These are phyloP conservation scores for Tigriopus californicus DNA, from an alignment of 2,888 invertebrate species.

Conservation along the genomic window DNA sequence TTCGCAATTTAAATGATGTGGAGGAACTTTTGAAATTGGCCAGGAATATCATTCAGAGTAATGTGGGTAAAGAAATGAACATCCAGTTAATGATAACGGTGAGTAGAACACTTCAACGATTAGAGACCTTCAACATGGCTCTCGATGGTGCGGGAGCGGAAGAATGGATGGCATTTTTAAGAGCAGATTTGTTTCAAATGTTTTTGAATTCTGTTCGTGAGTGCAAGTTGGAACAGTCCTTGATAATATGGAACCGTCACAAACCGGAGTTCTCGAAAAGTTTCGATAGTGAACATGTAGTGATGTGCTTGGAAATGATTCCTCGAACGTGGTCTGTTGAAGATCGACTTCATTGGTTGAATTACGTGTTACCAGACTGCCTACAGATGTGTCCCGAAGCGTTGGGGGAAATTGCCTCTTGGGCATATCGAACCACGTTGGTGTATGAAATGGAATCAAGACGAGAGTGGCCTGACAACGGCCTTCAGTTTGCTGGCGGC, in stretches of 20 bases:
- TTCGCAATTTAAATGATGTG: background rate
- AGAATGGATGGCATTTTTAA: conserved; percentile 1
- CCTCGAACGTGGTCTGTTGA: background rate
- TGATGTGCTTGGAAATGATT: background rate
- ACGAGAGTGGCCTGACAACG: background rate
- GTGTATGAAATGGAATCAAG: background rate
- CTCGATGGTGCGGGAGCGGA: background rate
- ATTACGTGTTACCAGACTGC: background rate
- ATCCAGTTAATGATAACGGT: background rate
- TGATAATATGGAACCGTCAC: conserved; percentile 1
- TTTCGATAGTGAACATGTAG: background rate
- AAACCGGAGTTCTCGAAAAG: background rate
- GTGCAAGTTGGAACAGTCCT: background rate
- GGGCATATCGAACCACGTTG: background rate
- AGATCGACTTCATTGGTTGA: background rate
- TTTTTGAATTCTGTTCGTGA: background rate
- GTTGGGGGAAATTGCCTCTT: background rate
- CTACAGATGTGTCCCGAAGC: background rate
- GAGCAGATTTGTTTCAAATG: background rate
- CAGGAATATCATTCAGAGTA: background rate
- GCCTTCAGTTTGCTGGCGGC: background rate
- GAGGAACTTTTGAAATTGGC: background rate
- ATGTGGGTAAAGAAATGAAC: background rate
- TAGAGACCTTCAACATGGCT: background rate
- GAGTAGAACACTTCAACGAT: background rate